These are phyloP conservation scores for Coptotermes formosanus DNA, from an alignment of 1,140 invertebrate species.

Conservation along the genomic window DNA sequence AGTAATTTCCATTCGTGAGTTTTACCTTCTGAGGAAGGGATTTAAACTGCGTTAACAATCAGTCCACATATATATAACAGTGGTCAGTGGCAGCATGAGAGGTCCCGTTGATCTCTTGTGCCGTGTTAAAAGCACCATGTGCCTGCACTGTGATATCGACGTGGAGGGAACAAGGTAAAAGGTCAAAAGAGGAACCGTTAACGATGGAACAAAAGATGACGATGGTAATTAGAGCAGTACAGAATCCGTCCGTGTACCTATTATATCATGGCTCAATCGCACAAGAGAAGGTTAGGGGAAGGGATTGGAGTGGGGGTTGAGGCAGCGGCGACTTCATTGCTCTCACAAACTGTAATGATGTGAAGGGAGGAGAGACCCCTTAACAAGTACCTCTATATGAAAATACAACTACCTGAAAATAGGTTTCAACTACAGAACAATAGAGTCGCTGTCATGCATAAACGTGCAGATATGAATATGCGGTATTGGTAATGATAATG, in stretches of 20 bases:
- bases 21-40: background rate
- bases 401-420: background rate
- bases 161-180: background rate
- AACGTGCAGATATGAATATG: background rate
- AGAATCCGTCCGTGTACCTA: background rate
- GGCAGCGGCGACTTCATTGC: background rate
- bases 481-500: background rate
- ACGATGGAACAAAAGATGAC: constrained; percentile 18
- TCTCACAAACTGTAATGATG: background rate
- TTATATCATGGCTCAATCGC: constrained; percentile 1
- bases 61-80: background rate
- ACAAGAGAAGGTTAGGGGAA: background rate
- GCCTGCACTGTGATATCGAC: background rate
- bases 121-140: constrained; percentile 1
- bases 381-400: background rate
- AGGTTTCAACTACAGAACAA: background rate
- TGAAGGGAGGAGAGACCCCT: background rate
- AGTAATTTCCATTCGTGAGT: background rate
- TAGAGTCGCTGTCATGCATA: background rate
- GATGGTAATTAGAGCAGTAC: constrained; percentile 7
- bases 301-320: background rate
- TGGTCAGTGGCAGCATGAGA: background rate
- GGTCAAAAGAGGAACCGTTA: constrained; percentile 18
- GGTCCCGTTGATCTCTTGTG: background rate
- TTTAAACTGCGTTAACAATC: background rate